A percentile compares a stretch with the other conserved stretches of the same genome.
Evolutionary conservation across 2,888 invertebrate species (phyloP).

Genomic region (Erpobdella octoculata): DNA sequence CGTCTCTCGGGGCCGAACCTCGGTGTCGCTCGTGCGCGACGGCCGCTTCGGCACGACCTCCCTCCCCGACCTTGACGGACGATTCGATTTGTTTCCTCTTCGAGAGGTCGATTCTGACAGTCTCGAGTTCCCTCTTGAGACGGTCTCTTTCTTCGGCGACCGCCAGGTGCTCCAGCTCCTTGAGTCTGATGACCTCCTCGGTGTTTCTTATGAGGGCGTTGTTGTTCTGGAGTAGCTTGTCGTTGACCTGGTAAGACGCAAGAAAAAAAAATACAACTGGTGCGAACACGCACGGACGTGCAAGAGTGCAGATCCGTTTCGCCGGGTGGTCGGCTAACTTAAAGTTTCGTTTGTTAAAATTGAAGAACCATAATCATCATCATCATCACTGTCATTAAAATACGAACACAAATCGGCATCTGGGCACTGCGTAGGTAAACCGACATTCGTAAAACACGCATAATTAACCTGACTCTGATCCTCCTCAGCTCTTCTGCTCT

Average conservation of each 20-base stretch:
- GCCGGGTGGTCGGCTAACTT: no score
- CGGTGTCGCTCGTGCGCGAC: background rate
- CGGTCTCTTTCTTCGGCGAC: background rate
- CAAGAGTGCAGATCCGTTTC: no score
- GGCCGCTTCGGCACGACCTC: no score
- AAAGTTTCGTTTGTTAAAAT: background rate
- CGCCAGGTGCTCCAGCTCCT: background rate
- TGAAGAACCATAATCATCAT: background rate
- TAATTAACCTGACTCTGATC: background rate
- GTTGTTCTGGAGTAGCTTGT: conserved; percentile 16
- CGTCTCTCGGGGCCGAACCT: background rate
- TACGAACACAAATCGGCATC: background rate
- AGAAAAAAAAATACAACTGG: background rate
- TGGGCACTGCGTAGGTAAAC: background rate
- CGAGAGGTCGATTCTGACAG: background rate
- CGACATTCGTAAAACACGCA: background rate
- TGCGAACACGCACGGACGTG: no score
- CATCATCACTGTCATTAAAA: background rate
- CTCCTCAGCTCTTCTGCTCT: background rate
- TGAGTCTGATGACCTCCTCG: conserved; percentile 4
- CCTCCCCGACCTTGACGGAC: background rate
- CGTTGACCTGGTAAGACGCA: background rate
- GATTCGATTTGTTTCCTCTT: background rate
- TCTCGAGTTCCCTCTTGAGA: background rate
- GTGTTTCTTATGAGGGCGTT: background rate